Evolutionary conservation across 2,888 invertebrate genomes (phyloP), one percentile per base, ranked within the genome.

Genomic region (Actias luna): DNA sequence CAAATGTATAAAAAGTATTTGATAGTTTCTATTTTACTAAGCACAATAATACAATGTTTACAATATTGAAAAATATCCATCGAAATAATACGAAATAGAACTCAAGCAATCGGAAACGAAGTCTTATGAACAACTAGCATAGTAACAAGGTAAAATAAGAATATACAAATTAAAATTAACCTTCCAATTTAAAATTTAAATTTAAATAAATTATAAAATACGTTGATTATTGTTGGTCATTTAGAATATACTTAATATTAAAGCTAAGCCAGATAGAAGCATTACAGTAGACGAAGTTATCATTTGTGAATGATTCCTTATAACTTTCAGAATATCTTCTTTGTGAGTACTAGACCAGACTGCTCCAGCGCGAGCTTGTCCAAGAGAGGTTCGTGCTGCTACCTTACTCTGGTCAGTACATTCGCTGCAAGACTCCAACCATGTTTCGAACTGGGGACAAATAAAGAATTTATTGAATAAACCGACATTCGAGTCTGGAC

Each of bases 261-360:
- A 22, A 59, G 65, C 29, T 5, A 75, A 50, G n/a, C 61, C 60
- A 35, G 63, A 7, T 42, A 76, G 29, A 3, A 79, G 58, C 3
- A 75, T 60, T 42, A 71, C 50, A 16, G 77, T 59, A 2, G 86
- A 84, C 1, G 83, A 80, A 1, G 78, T 64, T 0, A 66, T 50
- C 1, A 71, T 35, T 1, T 67, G 66, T 0, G 79, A 80, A n/a
- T 67, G 42, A 59, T 73, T 82, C 29, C 70, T 77, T 3, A 92
- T 64, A 16, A 67, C 75, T 8, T 65, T 74, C 35, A 85, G 63
- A 14, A 92, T 80, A 1, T 82, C 84, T 0, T 70, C 73, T 18
- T 75, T 79, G 63, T 89, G 91, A 16, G 64, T 71, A 1, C 76
- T 68, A 0, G 89, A 88, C 92, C 92, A 92, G 0, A 65, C 59